phyloP scores from a whole-genome alignment of 2,888 invertebrate species.

The Labia minor region DNA sequence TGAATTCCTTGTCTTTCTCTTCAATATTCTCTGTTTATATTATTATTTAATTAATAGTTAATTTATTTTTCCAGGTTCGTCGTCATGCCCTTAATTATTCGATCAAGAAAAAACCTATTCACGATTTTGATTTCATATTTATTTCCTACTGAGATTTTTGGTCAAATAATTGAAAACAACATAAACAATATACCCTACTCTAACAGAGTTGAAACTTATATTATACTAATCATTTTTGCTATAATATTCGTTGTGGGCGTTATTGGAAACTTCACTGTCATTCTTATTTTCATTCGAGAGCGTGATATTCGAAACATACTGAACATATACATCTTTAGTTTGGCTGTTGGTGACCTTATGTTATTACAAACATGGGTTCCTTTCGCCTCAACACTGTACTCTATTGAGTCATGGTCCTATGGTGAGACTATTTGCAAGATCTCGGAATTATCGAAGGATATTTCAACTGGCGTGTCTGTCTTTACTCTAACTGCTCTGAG shows the following conservation, averaged over 20 bases:
- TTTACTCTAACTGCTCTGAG: constrained; percentile 80
- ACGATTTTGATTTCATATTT: no score
- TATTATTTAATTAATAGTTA: no score
- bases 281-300: constrained; percentile 66
- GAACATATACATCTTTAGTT: constrained; percentile 72
- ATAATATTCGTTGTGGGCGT: constrained; percentile 73
- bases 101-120: no score
- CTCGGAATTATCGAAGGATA: constrained; percentile 72
- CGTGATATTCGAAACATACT: constrained; percentile 76
- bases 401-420: constrained; percentile 71
- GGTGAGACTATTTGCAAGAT: constrained; percentile 55
- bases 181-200: constrained; percentile 54
- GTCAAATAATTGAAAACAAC: constrained; percentile 27
- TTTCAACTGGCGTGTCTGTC: constrained; percentile 80
- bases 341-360: constrained; percentile 74
- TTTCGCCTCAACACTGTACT: constrained; percentile 71
- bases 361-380: constrained; percentile 76
- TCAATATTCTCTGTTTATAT: no score
- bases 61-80: no score
- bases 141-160: no score
- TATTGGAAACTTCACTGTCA: constrained; percentile 71
- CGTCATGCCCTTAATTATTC: no score
- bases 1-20: no score
- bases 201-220: constrained; percentile 61
- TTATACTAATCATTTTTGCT: constrained; percentile 70